Conservation (phyloP, 1,140 invertebrate genomes). For the Calephelis virginiensis region DNA sequence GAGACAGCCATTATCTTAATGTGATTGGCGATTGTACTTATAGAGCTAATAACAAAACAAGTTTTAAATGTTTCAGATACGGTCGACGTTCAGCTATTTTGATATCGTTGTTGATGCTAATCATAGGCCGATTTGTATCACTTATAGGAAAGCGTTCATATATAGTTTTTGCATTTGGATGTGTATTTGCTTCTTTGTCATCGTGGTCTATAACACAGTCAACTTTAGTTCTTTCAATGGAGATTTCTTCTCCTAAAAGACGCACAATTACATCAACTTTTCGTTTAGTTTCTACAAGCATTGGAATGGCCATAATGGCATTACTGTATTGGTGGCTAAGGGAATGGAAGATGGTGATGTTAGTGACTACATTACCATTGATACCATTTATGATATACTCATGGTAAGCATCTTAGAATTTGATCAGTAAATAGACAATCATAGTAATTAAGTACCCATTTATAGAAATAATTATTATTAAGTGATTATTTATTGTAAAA, state of each 20-base stretch:
- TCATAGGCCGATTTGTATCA: conserved; percentile 49
- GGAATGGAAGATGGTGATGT: conserved; percentile 79
- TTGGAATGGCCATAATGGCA: conserved; percentile 78
- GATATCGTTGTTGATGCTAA: conserved; percentile 41
- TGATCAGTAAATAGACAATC: too few species aligned
- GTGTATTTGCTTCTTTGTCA: conserved; percentile 46
- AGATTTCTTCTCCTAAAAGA: conserved; percentile 52
- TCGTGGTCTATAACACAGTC: conserved; percentile 52
- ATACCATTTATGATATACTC: conserved; percentile 37
- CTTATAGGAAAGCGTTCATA: conserved; percentile 43
- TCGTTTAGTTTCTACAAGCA: conserved; percentile 63
- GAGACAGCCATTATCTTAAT: neutral
- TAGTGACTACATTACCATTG: conserved; percentile 67
- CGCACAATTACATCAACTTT: conserved; percentile 41
- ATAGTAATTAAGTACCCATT: too few species aligned
- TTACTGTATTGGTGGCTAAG: conserved; percentile 79
- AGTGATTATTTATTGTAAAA: too few species aligned
- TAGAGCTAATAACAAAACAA: neutral
- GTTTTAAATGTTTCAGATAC: conserved; percentile 46
- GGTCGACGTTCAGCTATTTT: conserved; percentile 56
- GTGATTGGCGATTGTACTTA: neutral
- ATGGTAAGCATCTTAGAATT: too few species aligned
- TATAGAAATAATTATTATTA: too few species aligned
- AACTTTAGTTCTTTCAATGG: conserved; percentile 51
- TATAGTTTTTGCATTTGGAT: conserved; percentile 48